These are phyloP conservation scores for Mormyrus hasselquistii DNA, from an alignment of 2,797 vertebrate genomes.

Conservation along the genomic window DNA sequence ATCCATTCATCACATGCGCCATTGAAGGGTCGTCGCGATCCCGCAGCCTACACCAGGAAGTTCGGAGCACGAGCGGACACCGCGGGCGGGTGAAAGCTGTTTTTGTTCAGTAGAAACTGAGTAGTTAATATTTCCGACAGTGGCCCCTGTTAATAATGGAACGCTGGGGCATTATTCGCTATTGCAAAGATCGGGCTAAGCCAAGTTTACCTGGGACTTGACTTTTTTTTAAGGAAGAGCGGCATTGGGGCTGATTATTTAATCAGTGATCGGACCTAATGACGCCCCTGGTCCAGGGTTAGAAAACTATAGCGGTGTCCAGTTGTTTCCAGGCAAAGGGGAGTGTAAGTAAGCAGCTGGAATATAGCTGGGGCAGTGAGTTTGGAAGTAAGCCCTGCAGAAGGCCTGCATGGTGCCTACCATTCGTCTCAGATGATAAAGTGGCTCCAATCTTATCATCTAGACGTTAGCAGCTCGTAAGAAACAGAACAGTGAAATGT, in stretches of 20 bases:
- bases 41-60: not conserved
- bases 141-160: not conserved
- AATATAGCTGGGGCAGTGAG: not conserved
- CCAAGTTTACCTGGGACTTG: not conserved
- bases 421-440: not conserved
- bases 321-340: not conserved
- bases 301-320: not conserved
- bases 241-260: not conserved
- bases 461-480: not conserved
- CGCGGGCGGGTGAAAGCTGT: not conserved
- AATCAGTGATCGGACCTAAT: not conserved
- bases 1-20: not conserved
- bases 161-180: not conserved
- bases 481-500: conserved; percentile 1
- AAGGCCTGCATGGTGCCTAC: not conserved
- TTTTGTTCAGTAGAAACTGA: not conserved
- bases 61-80: not conserved
- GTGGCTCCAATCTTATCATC: not conserved
- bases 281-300: not conserved
- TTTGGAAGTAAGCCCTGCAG: not conserved
- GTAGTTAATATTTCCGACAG: not conserved
- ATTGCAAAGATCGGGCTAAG: not conserved
- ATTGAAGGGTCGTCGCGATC: not conserved
- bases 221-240: not conserved
- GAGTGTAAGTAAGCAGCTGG: not conserved